These are phyloP conservation scores for Excalfactoria chinensis DNA, from an alignment of 2,113 vertebrate genomes.

Conservation along the genomic window DNA sequence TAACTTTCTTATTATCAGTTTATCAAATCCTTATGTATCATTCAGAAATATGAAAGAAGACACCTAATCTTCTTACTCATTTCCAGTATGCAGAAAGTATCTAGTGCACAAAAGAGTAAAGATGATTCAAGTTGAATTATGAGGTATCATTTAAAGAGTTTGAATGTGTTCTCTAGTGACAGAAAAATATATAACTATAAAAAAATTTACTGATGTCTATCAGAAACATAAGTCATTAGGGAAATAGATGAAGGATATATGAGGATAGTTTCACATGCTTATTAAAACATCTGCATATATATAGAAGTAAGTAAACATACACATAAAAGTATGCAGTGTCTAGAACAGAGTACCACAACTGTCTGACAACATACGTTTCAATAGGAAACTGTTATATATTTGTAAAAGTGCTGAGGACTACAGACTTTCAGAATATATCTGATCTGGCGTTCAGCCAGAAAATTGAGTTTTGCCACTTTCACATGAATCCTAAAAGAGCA, in stretches of 20 bases:
- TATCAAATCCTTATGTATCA: not conserved
- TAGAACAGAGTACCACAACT: not conserved
- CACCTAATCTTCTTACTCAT: not conserved
- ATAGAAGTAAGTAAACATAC: not conserved
- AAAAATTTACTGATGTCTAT: not conserved
- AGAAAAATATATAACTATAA: not conserved
- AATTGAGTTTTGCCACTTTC: not conserved
- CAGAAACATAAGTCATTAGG: not conserved
- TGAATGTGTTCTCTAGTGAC: not conserved
- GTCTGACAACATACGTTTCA: not conserved
- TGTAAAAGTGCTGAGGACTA: not conserved
- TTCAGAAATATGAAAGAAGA: not conserved
- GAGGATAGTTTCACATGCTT: accelerated
- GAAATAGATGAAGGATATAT: not conserved
- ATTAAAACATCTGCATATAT: not conserved
- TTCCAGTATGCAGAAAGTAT: not conserved
- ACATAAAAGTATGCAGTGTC: not conserved
- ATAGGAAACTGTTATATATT: not conserved
- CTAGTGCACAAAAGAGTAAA: not conserved
- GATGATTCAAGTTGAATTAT: not conserved
- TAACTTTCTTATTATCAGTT: not conserved
- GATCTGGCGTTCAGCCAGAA: not conserved
- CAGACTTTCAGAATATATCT: not conserved
- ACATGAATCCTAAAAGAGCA: not conserved
- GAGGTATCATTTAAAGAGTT: not conserved